Conservation (phyloP, 1,140 invertebrate species). For the Prorops nasuta region DNA sequence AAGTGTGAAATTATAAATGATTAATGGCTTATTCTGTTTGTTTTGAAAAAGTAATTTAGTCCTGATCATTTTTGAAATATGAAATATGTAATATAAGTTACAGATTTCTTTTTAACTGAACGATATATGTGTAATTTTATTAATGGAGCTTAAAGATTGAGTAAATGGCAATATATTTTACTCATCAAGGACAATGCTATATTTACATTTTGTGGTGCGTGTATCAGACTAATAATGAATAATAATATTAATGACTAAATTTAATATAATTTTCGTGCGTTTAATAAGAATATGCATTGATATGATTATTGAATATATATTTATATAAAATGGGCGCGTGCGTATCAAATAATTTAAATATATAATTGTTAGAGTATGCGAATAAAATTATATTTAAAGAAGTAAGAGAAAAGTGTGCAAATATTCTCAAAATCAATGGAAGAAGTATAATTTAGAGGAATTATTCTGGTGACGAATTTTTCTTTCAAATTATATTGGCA, state of each 20-base stretch:
- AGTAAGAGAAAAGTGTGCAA: not conserved
- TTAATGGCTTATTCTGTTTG: too few species aligned
- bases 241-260: too few species aligned
- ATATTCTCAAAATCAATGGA: too few species aligned
- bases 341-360: slow-evolving; percentile 21
- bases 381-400: slow-evolving; percentile 3
- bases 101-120: too few species aligned
- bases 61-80: slow-evolving; percentile 20
- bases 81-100: slow-evolving; percentile 10
- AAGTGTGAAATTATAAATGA: too few species aligned
- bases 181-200: slow-evolving; percentile 13
- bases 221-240: slow-evolving; percentile 10
- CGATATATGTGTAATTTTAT: too few species aligned
- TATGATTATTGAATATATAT: slow-evolving; percentile 24
- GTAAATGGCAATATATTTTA: slow-evolving; percentile 19
- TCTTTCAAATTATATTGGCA: too few species aligned
- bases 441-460: slow-evolving; percentile 15
- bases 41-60: too few species aligned
- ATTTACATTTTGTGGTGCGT: slow-evolving; percentile 8
- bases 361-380: slow-evolving; percentile 17
- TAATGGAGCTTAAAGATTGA: too few species aligned
- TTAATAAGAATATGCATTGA: too few species aligned
- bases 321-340: slow-evolving; percentile 27
- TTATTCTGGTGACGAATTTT: slow-evolving; percentile 19
- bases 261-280: too few species aligned